Evolutionary conservation across 2,888 invertebrate species (phyloP), one percentile per base, ranked within the genome.

Genomic region (Lymantria monacha): DNA sequence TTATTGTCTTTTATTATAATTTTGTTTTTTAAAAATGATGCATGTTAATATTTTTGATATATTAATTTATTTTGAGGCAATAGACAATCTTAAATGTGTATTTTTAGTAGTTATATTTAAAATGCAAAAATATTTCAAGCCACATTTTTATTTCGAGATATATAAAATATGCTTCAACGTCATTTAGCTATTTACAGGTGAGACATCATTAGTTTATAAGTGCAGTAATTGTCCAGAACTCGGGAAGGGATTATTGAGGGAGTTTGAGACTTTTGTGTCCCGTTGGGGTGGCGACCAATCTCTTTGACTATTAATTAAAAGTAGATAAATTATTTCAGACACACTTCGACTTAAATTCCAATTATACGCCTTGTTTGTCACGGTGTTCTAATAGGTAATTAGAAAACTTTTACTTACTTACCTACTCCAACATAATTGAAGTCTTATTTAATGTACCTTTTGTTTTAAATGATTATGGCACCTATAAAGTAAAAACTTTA

Each of bases 171-270:
- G 3, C 22, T 22, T 22, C 5, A 22, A 2, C 5, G 22, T 22
- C 5, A 3, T n/a, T 38, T 38, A 33, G 33, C 38, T 38, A 38
- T 7, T 38, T n/a, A 38, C 3, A 38, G 38, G n/a, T 9, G 3
- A 9, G 11, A 3, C 37, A 10, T 38, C n/a, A 3, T 38, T 38
- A 12, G 7, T 38, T 12, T 38, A 38, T 38, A 12, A 48, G 42
- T 38, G 42, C 51, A 49, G 42, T 57, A 59, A 56, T 55, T 54
- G 47, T n/a, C 41, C 42, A 30, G 66, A 70, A 66, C 59, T 67
- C 57, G 58, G 57, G 70, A 73, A 66, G 60, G 70, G 68, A 70
- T 68, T 67, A 72, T 72, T 66, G 55, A 58, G 53, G 59, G 61
- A 66, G 55, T 63, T 61, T 11, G 46, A 47, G 51, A 57, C 61